These are phyloP conservation scores for Thamnophis elegans DNA, from an alignment of 2,797 vertebrate genomes.

Conservation along the genomic window DNA sequence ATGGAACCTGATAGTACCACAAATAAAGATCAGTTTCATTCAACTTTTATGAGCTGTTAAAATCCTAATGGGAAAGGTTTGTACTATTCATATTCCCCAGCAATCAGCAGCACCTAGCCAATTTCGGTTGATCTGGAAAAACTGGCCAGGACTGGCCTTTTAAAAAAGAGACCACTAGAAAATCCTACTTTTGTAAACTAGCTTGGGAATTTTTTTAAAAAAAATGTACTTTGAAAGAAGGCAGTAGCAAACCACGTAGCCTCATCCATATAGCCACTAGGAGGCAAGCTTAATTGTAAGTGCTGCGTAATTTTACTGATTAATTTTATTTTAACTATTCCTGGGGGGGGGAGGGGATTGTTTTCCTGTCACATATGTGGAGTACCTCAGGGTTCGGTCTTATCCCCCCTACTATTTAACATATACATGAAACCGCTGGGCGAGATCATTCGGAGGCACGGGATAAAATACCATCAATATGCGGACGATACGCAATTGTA, in stretches of 20 bases:
- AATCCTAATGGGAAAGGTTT: background rate
- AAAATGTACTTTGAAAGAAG: background rate
- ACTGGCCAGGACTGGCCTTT: background rate
- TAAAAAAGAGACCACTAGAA: background rate
- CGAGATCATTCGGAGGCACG: no score
- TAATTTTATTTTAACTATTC: background rate
- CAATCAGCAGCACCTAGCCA: background rate
- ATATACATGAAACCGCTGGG: no score
- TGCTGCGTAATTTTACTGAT: background rate
- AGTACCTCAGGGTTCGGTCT: no score
- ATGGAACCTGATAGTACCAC: background rate
- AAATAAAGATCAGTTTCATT: background rate
- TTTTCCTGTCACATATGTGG: background rate
- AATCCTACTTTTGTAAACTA: background rate
- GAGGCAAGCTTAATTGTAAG: background rate
- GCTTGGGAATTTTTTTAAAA: background rate
- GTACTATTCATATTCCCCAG: background rate
- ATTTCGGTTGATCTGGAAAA: background rate
- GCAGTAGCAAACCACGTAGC: background rate
- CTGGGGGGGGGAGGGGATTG: background rate
- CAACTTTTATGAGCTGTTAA: background rate
- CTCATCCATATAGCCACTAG: background rate
- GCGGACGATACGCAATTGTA: no score
- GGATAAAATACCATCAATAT: no score
- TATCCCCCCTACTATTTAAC: no score